Evolutionary conservation across 2,113 vertebrate species (phyloP).

Genomic region (Tangachromis dhanisi): DNA sequence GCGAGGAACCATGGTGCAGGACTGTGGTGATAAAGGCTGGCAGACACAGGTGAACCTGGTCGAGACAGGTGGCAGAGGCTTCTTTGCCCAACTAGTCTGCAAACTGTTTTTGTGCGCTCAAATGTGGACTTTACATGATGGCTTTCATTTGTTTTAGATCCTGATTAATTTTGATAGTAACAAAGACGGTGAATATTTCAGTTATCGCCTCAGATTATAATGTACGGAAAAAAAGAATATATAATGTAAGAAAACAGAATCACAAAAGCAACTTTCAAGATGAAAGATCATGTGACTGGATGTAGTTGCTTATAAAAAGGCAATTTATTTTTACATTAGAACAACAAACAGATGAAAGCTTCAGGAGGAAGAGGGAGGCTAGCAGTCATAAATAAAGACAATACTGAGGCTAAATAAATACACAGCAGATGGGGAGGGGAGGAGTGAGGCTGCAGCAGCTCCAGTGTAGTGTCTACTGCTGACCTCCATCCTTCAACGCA

Average conservation of each 20-base stretch:
- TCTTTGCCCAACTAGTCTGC: not conserved
- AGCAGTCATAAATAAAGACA: constrained; percentile 49
- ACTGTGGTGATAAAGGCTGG: not conserved
- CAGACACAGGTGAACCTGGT: not conserved
- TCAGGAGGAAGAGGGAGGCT: not conserved
- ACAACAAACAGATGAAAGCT: constrained; percentile 2
- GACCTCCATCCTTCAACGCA: not conserved
- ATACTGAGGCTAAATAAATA: constrained; percentile 54
- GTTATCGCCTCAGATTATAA: not conserved
- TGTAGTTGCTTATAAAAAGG: constrained; percentile 21
- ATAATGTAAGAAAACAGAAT: not conserved
- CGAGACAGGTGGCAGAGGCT: not conserved
- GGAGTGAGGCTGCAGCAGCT: not conserved
- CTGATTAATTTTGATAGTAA: not conserved
- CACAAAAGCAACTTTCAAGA: not conserved
- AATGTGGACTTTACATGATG: not conserved
- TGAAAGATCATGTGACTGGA: not conserved
- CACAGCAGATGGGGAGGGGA: not conserved
- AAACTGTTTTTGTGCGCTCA: not conserved
- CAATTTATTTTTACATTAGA: constrained; percentile 63
- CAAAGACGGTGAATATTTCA: not conserved
- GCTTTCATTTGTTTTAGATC: not conserved
- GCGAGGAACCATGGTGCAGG: not conserved
- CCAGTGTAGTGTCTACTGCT: constrained; percentile 57
- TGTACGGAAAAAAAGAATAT: not conserved